Evolutionary conservation across 2,797 vertebrate species (phyloP), one percentile per base, ranked within the genome.

Genomic region (Ammospiza maritima): DNA sequence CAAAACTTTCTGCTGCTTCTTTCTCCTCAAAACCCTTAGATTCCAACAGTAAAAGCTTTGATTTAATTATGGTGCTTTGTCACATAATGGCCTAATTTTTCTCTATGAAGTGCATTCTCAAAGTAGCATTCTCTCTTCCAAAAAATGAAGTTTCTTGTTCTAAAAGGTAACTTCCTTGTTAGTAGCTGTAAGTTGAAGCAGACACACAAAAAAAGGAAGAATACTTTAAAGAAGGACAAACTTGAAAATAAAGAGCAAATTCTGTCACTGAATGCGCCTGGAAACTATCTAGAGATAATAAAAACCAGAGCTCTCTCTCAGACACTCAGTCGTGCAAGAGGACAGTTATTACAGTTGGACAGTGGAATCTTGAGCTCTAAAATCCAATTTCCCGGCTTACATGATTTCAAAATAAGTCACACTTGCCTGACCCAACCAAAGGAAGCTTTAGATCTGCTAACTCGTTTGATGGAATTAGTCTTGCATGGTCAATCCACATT

Each of bases 191-290:
- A 78, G 18, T 48, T 90, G 36, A 84, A 84, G 29, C 40, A 84
- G 32, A 30, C 26, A 78, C 10, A 64, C 22, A 32, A 90, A 69
- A 69, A 51, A 72, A 70, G 16, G 15, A 85, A 38, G 26, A 64
- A 6, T 47, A 85, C 18, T 48, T 87, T 7, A 38, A 88, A 88
- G 89, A 61, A 11, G 29, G 38, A 72, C 10, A 65, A 65, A 73
- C 23, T 79, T 8, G 3, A 90, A 57, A 96, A 88, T 48, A 58
- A 83, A 89, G 79, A 88, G 56, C 26, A 85, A 89, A 67, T 92
- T 92, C 73, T 83, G 36, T 8, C 66, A 88, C n/a, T 8, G 14
- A 82, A 79, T 44, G 21, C 9, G 32, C 38, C 48, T 9, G 5
- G 51, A 88, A 89, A 32, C 51, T 42, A 67, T 15, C 29, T 45